A percentile compares a stretch with the other conserved stretches of the same genome.
Evolutionary conservation across 1,140 invertebrate species (phyloP).

Genomic region (Drosophila sp.): DNA sequence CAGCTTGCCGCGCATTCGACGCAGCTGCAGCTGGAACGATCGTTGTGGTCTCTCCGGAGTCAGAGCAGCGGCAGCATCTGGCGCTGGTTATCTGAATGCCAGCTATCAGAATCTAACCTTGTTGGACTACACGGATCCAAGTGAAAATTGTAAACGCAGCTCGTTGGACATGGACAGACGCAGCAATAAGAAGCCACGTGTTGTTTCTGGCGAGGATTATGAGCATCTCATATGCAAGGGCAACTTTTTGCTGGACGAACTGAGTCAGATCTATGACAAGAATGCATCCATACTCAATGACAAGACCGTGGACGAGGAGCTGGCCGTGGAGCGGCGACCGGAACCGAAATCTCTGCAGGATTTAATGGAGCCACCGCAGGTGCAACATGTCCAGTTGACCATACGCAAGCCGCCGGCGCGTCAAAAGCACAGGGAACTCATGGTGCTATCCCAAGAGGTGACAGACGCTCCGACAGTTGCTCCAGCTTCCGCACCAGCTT

Average conservation of each 20-base stretch:
- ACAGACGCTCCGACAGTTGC: too few relatives aligned
- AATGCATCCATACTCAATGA: conserved; percentile 86
- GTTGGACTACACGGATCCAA: conserved; percentile 65
- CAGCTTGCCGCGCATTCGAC: conserved; percentile 54
- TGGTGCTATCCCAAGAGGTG: background rate
- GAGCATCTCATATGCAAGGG: conserved; percentile 75
- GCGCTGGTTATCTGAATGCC: conserved; percentile 72
- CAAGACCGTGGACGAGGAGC: conserved; percentile 43
- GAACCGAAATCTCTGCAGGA: background rate
- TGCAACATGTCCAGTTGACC: conserved; percentile 74
- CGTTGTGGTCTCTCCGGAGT: conserved; percentile 1
- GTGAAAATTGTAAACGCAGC: conserved; percentile 41
- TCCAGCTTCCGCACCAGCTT: too few relatives aligned
- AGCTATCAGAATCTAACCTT: conserved; percentile 80
- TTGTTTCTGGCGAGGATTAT: conserved; percentile 52
- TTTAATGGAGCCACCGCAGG: conserved; percentile 18
- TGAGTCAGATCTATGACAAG: conserved; percentile 85
- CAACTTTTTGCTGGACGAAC: conserved; percentile 81
- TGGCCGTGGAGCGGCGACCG: background rate
- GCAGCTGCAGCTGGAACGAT: conserved; percentile 62
- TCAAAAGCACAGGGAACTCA: conserved; percentile 37
- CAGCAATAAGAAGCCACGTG: conserved; percentile 10
- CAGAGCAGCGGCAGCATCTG: conserved; percentile 29
- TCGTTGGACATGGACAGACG: conserved; percentile 56
- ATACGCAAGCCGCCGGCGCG: conserved; percentile 69